phyloP scores from a whole-genome alignment of 2,797 vertebrate species.

The Valencia hispanica region DNA sequence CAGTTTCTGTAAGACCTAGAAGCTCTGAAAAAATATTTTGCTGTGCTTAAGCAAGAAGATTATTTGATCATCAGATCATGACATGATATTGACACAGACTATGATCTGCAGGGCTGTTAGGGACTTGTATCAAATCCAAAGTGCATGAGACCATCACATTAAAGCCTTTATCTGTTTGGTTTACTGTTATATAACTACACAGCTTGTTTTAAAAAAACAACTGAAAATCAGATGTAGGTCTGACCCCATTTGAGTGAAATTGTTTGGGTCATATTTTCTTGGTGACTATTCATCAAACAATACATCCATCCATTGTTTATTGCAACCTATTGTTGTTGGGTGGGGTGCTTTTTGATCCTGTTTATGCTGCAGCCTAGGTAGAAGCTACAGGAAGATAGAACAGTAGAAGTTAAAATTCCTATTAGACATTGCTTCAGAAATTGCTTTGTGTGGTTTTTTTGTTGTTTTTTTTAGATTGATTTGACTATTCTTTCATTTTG shows the following conservation, averaged over 20 bases:
- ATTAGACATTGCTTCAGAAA: neutral
- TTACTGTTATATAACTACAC: conserved; percentile 20
- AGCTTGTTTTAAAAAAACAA: conserved; percentile 19
- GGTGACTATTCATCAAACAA: neutral
- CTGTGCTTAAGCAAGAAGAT: conserved; percentile 23
- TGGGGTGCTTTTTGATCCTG: neutral
- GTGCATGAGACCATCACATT: conserved; percentile 24
- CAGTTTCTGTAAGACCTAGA: conserved; percentile 13
- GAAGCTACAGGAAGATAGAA: neutral
- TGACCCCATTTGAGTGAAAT: conserved; percentile 35
- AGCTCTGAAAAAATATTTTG: conserved; percentile 5
- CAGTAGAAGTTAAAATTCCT: neutral
- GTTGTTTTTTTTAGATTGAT: too few species aligned
- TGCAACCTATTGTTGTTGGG: too few species aligned
- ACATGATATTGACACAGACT: conserved; percentile 41
- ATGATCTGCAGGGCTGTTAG: conserved; percentile 27
- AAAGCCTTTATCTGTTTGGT: conserved; percentile 27
- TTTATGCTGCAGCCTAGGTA: neutral
- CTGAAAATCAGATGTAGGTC: conserved; percentile 26
- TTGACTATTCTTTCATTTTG: too few species aligned
- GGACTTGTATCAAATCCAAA: conserved; percentile 18
- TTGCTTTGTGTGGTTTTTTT: too few species aligned
- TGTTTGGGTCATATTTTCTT: conserved; percentile 14
- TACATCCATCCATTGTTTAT: too few species aligned
- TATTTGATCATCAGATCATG: conserved; percentile 46